A percentile compares a stretch with the other conserved stretches of the same genome.
Evolutionary conservation across 1,140 invertebrate species (phyloP).

Genomic region (Stegodyphus dumicola): DNA sequence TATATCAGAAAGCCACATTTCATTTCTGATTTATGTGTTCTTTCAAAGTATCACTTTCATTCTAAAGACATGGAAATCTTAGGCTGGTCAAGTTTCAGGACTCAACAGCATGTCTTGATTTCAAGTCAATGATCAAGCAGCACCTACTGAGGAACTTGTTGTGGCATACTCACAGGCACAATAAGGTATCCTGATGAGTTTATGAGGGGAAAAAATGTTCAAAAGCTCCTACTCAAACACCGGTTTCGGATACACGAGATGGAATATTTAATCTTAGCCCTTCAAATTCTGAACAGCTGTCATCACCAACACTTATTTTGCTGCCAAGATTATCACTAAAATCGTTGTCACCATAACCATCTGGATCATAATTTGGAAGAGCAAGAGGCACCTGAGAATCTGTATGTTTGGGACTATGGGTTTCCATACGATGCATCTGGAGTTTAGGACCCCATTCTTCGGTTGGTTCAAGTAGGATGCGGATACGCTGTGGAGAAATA

Average conservation of each 20-base stretch:
- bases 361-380: conserved; percentile 63
- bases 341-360: conserved; percentile 61
- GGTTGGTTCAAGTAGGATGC: conserved; percentile 74
- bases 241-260: conserved; percentile 38
- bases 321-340: conserved; percentile 25
- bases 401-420: conserved; percentile 64
- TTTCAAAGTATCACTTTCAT: not conserved
- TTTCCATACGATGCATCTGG: conserved; percentile 64
- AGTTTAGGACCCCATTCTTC: conserved; percentile 75
- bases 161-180: conserved; percentile 11
- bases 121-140: not conserved
- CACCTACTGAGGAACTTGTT: conserved; percentile 26
- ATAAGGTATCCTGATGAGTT: not conserved
- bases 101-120: too few species aligned
- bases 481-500: conserved; percentile 69
- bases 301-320: conserved; percentile 37
- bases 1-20: too few species aligned
- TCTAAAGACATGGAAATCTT: not conserved
- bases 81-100: not conserved
- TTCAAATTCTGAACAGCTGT: conserved; percentile 54
- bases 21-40: not conserved
- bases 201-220: not conserved
- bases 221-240: conserved; percentile 30
- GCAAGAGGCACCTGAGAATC: conserved; percentile 64
- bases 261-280: conserved; percentile 58